Conservation (phyloP, 2,797 vertebrate genomes). For the Champsocephalus esox region DNA sequence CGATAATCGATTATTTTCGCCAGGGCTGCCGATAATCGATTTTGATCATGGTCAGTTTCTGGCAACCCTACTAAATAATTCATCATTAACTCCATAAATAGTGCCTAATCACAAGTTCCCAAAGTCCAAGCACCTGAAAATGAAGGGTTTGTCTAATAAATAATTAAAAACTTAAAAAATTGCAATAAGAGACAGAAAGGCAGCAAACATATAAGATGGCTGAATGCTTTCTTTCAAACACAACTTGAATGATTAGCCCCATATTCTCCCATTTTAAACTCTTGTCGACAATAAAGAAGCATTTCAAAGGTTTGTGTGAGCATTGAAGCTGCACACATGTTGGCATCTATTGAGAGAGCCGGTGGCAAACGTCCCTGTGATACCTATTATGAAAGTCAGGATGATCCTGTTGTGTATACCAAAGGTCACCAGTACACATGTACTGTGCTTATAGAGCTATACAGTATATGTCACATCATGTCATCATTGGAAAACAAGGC, state of each 20-base stretch:
- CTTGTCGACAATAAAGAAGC: background rate
- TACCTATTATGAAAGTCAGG: conserved; percentile 5
- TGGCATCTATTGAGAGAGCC: background rate
- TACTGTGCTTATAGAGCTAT: background rate
- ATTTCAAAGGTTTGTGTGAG: background rate
- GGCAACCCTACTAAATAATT: background rate
- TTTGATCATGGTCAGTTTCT: too few relatives aligned
- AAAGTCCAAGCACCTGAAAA: background rate
- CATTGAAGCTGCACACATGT: background rate
- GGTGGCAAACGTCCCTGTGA: conserved; percentile 15
- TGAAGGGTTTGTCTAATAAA: too few relatives aligned
- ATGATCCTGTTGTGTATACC: conserved; percentile 3
- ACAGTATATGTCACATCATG: background rate
- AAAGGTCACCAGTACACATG: conserved; percentile 21
- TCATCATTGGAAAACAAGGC: conserved; percentile 22
- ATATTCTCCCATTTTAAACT: background rate
- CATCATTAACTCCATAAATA: background rate
- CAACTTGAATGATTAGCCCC: background rate
- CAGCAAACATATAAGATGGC: background rate
- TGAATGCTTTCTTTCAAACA: background rate
- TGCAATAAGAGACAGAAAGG: background rate
- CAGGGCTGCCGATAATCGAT: too few relatives aligned
- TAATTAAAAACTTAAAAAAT: too few relatives aligned
- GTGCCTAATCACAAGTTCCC: background rate
- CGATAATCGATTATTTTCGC: too few relatives aligned